Evolutionary conservation across 2,797 vertebrate species (phyloP).

Genomic region (Otolemur crassicaudatus): DNA sequence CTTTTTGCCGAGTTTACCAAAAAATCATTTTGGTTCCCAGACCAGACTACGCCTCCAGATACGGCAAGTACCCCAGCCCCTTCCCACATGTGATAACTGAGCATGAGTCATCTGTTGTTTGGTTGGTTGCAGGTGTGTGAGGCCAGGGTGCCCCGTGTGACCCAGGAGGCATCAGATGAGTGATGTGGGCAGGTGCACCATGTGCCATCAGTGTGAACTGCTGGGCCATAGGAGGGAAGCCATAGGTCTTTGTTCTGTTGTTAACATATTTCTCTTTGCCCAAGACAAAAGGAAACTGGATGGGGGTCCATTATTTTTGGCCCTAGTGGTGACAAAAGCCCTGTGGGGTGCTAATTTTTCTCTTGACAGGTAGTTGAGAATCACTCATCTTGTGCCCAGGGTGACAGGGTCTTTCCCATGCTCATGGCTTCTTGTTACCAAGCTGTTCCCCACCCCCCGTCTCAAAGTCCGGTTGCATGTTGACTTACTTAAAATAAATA

Average conservation of each 20-base stretch:
- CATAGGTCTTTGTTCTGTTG: background rate
- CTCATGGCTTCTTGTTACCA: fast-evolving
- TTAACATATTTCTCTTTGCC: background rate
- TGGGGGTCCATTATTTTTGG: background rate
- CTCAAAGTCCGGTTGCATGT: background rate
- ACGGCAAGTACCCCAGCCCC: slow-evolving; percentile 84
- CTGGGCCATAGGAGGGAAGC: background rate
- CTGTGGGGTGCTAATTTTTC: background rate
- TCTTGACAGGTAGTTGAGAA: fast-evolving
- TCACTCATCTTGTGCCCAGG: fast-evolving
- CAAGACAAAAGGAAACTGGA: background rate
- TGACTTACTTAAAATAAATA: background rate
- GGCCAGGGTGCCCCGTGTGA: fast-evolving
- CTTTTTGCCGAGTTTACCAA: slow-evolving; percentile 90
- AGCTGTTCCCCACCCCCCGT: too few species aligned
- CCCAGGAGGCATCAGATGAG: fast-evolving
- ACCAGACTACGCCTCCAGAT: slow-evolving; percentile 92
- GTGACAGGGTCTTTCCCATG: fast-evolving
- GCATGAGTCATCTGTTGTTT: fast-evolving
- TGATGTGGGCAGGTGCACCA: fast-evolving
- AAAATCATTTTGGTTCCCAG: slow-evolving; percentile 92
- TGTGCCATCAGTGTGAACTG: too few species aligned
- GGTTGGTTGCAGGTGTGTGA: fast-evolving
- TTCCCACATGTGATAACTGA: fast-evolving
- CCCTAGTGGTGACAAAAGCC: background rate